phyloP scores from a whole-genome alignment of 2,888 invertebrate species.

The Coleophora flavipennella region DNA sequence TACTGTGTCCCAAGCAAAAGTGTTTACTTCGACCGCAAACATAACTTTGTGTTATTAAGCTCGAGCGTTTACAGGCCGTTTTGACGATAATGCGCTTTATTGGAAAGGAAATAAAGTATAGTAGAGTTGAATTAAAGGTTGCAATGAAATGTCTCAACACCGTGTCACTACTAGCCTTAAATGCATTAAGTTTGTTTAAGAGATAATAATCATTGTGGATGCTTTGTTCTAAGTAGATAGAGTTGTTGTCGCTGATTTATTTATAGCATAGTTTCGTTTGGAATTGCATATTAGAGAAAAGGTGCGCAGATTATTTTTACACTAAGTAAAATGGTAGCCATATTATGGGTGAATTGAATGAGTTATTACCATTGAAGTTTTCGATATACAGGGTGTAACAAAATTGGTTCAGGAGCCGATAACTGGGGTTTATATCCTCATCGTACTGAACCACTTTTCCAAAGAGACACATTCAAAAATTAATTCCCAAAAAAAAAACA shows the following conservation, averaged over 20 bases:
- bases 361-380: too few relatives aligned
- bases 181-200: slow-evolving; percentile 70
- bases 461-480: too few relatives aligned
- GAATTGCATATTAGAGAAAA: too few relatives aligned
- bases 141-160: slow-evolving; percentile 60
- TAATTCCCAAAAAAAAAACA: too few relatives aligned
- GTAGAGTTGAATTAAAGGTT: slow-evolving; percentile 23
- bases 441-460: too few relatives aligned
- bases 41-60: slow-evolving; percentile 5
- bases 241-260: slow-evolving; percentile 67
- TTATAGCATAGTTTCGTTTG: slow-evolving; percentile 54
- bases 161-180: slow-evolving; percentile 70
- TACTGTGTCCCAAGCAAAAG: slow-evolving; percentile 7
- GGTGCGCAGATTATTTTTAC: too few relatives aligned
- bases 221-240: slow-evolving; percentile 68
- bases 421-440: too few relatives aligned
- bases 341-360: too few relatives aligned
- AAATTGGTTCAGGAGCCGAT: too few relatives aligned
- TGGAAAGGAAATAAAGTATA: slow-evolving; percentile 20
- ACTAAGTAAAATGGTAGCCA: too few relatives aligned
- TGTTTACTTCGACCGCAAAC: neutral
- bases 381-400: too few relatives aligned
- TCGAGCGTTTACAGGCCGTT: slow-evolving; percentile 9
- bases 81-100: slow-evolving; percentile 17
- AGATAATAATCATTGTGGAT: slow-evolving; percentile 71